These are phyloP conservation scores for Myathropa florea DNA, from an alignment of 2,888 invertebrate species.

Conservation along the genomic window DNA sequence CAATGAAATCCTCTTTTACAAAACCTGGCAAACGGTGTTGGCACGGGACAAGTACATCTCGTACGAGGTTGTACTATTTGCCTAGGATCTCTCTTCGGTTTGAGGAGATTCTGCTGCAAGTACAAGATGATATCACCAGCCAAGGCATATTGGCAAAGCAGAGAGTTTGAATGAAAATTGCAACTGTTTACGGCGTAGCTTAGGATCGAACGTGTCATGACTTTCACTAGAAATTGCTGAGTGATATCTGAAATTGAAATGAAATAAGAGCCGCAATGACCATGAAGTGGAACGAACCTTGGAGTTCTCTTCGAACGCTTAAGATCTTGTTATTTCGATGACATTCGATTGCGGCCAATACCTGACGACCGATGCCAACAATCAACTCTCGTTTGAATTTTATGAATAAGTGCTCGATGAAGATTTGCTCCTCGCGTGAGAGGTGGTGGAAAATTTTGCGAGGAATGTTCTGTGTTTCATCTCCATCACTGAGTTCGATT, in stretches of 20 bases:
- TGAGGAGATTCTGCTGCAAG: conserved; percentile 76
- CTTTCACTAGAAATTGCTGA: conserved; percentile 75
- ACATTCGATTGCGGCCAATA: conserved; percentile 77
- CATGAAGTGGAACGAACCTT: conserved; percentile 68
- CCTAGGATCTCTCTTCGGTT: conserved; percentile 72
- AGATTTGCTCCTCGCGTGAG: conserved; percentile 75
- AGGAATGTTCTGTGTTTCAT: conserved; percentile 26
- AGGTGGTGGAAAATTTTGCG: conserved; percentile 64
- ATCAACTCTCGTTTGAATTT: conserved; percentile 78
- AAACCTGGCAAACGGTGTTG: conserved; percentile 22
- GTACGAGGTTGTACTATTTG: conserved; percentile 47
- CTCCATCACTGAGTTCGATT: conserved; percentile 71
- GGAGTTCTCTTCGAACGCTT: conserved; percentile 75
- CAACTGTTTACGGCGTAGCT: conserved; percentile 76
- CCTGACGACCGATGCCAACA: conserved; percentile 76
- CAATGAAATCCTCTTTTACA: neutral
- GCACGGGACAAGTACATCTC: conserved; percentile 27
- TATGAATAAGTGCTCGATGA: conserved; percentile 77
- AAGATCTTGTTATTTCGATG: conserved; percentile 76
- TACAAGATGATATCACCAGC: conserved; percentile 77
- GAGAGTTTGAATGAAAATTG: conserved; percentile 76
- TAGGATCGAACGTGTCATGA: conserved; percentile 76
- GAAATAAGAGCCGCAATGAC: neutral
- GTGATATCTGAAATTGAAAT: conserved; percentile 74
- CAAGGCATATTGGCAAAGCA: conserved; percentile 75